Evolutionary conservation across 1,140 invertebrate species (phyloP), one percentile per base, ranked within the genome.

Genomic region (Chironomus tepperi): DNA sequence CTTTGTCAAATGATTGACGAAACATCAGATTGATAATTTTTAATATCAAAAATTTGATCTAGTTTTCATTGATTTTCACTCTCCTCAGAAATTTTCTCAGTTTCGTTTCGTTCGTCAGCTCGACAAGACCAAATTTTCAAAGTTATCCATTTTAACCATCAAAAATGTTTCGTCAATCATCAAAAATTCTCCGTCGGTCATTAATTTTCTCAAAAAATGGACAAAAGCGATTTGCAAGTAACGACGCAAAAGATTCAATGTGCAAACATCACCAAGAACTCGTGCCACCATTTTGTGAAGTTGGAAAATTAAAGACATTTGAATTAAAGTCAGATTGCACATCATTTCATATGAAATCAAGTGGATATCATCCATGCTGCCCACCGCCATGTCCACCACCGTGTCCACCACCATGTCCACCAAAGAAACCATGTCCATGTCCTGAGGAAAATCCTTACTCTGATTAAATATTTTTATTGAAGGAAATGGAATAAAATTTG

Each of bases 161-260:
- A 21, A 70, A 67, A 70, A 70, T 70, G 65, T 70, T 70, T 16
- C 65, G 65, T 70, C 65, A 70, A 70, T 19, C 65, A 70, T 70
- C 19, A 70, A 21, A 70, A 18, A 70, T 19, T 19, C 18, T 70
- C 3, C 65, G 19, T 70, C n/a, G 1, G 15, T 57, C n/a, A 15
- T 1, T 57, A 12, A 15, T 8, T 1, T 57, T 12, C n/a, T 57
- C 65, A 21, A 70, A 18, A 70, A 19, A 3, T 19, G 18, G 18
- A 70, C 9, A 18, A 9, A 70, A 21, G 19, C 19, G 47, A 12
- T 57, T 12, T 57, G 2, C 1, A 16, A 70, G 9, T 7, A 70
- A 5, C n/a, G 47, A 57, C n/a, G 16, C 65, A 10, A n/a, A 57
- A 8, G 65, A 70, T 2, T 7, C 65, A 18, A 3, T 21, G 7